A percentile compares a stretch with the other conserved stretches of the same genome.
Conservation (phyloP, 2,113 vertebrate genomes). For the Pungitius pungitius region DNA sequence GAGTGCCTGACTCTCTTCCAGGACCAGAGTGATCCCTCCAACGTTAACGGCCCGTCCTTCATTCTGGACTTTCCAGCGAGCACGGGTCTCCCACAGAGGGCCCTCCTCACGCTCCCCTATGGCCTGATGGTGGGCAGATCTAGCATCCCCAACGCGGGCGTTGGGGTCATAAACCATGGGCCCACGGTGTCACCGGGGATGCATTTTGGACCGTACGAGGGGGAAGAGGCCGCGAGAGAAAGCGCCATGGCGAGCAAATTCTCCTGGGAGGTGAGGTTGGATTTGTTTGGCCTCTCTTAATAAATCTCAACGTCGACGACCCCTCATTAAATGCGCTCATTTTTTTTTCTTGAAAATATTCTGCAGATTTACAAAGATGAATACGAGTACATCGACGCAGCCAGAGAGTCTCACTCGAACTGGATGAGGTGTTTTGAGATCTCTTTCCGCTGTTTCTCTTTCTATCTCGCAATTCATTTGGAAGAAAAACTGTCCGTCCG, state of each 20-base stretch:
- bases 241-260: slow-evolving; percentile 79
- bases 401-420: slow-evolving; percentile 81
- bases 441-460: neutral
- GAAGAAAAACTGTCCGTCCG: too few relatives aligned
- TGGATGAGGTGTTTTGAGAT: slow-evolving; percentile 82
- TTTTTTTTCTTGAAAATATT: neutral
- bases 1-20: slow-evolving; percentile 81
- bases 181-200: slow-evolving; percentile 76
- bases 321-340: neutral
- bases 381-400: slow-evolving; percentile 83
- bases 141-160: slow-evolving; percentile 79
- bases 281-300: neutral
- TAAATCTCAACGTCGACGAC: neutral
- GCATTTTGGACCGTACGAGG: slow-evolving; percentile 87
- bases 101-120: slow-evolving; percentile 82
- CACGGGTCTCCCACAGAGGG: slow-evolving; percentile 73
- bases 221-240: slow-evolving; percentile 78
- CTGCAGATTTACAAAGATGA: slow-evolving; percentile 81
- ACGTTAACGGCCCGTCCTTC: slow-evolving; percentile 76
- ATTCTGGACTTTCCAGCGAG: slow-evolving; percentile 77
- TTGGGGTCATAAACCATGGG: slow-evolving; percentile 85
- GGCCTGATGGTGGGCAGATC: slow-evolving; percentile 82
- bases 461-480: neutral
- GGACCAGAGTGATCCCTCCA: slow-evolving; percentile 72
- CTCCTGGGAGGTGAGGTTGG: slow-evolving; percentile 85